Evolutionary conservation across 2,113 vertebrate genomes (phyloP).

Genomic region (Anolis carolinensis): DNA sequence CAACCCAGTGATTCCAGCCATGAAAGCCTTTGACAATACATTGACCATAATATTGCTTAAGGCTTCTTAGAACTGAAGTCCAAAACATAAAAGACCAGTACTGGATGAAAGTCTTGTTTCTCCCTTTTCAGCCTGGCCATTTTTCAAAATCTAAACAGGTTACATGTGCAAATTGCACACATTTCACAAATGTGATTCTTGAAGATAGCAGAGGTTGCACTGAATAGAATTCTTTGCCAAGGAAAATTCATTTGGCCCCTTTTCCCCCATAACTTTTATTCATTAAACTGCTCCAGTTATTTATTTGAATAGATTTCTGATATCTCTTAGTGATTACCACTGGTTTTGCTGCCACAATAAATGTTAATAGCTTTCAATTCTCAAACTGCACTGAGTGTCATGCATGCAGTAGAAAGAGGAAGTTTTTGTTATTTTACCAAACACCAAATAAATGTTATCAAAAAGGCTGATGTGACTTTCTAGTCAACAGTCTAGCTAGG

Average conservation of each 20-base stretch:
- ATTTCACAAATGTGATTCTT: background rate
- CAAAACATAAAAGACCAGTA: too few species aligned
- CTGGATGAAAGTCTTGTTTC: background rate
- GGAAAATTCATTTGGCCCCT: background rate
- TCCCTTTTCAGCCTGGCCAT: background rate
- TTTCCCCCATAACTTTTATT: too few species aligned
- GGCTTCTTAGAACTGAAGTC: too few species aligned
- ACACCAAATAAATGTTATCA: background rate
- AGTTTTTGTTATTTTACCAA: background rate
- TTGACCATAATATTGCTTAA: too few species aligned
- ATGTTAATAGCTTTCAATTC: background rate
- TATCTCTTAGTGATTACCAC: background rate
- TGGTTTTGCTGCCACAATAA: background rate
- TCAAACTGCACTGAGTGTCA: background rate
- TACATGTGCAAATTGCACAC: background rate
- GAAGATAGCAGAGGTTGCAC: background rate
- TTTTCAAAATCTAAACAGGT: background rate
- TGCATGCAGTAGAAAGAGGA: background rate
- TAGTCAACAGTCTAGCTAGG: slow-evolving; percentile 28
- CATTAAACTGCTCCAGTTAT: background rate
- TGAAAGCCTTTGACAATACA: too few species aligned
- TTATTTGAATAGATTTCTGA: background rate
- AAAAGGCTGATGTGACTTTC: background rate
- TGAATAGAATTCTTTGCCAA: background rate
- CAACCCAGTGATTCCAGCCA: too few species aligned